These are phyloP conservation scores for Gasterosteus aculeatus DNA, from an alignment of 2,113 vertebrate genomes.

Conservation along the genomic window DNA sequence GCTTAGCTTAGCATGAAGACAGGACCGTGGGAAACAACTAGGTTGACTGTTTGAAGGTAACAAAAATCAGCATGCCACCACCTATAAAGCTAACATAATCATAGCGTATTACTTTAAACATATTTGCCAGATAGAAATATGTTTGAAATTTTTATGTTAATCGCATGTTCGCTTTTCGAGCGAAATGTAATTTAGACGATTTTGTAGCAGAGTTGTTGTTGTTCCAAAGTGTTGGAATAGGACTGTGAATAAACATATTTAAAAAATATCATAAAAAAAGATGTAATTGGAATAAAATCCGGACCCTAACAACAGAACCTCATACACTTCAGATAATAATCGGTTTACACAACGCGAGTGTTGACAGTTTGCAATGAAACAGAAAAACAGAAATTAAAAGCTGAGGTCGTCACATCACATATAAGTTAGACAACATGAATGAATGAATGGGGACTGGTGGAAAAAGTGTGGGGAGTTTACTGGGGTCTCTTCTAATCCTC, in stretches of 20 bases:
- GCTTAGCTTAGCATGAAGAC: neutral
- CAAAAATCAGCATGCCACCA: neutral
- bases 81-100: neutral
- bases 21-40: neutral
- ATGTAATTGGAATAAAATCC: neutral
- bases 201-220: too few species aligned
- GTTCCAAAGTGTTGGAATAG: too few species aligned
- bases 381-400: slow-evolving; percentile 14
- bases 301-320: neutral
- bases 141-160: too few species aligned
- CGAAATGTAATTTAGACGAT: neutral
- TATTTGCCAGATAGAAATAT: too few species aligned
- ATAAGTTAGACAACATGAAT: slow-evolving; percentile 12
- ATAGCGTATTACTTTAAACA: neutral
- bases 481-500: slow-evolving; percentile 28
- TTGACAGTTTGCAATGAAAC: slow-evolving; percentile 26
- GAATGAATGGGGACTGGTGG: slow-evolving; percentile 21
- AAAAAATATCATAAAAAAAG: too few species aligned
- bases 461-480: slow-evolving; percentile 48
- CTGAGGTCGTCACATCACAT: slow-evolving; percentile 11
- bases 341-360: neutral
- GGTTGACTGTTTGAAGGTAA: neutral
- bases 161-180: too few species aligned
- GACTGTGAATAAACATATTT: too few species aligned
- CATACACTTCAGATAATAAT: neutral